Base-by-base conservation (phyloP, 2,888 invertebrate species). In the Melanostoma mellinum region DNA sequence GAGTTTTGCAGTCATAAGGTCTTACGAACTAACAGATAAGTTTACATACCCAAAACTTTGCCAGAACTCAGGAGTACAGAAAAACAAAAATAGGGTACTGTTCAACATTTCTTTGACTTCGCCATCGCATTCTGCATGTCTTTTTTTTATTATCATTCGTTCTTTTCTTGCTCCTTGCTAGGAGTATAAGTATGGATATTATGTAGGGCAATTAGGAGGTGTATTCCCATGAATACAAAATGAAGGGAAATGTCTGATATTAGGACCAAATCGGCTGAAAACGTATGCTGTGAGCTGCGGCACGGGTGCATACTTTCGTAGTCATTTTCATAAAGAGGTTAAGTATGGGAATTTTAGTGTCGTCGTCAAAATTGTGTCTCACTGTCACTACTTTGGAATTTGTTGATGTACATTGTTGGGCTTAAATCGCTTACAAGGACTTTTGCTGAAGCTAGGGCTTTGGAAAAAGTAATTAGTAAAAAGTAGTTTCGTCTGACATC, bases 151-250 rank as follows among this genome's bases (percentile, higher is more conserved):
- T 52, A 44, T 3, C 4, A 6, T 44, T 68, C 32, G n/a, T 5
- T 55, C 40, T 0, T 68, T 58, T 65, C 67, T 46, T 46, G 58
- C 5, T 33, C 8, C 10, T 38, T 38, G 20, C 52, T 38, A 32
- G n/a, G 63, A 42, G 38, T 52, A 52, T 46, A 80, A 65, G 71
- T 80, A 80, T 76, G 60, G 55, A 81, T 76, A 81, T 76, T 76
- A 76, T 81, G 65, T 55, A 38, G 60, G 76, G 72, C 81, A 81
- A 76, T 76, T 81, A 76, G 71, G 76, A 60, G 67, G 68, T 68
- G 67, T 65, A 63, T 65, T 77, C 68, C 73, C 46, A 77, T 82
- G 82, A 82, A 82, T 82, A 82, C 58, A n/a, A 78, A 82, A 73
- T 82, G 72, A 78, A 56, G 56, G 61, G 32, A 76, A 81, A 73